A percentile compares a stretch with the other conserved stretches of the same genome.
These are phyloP conservation scores for Cryptoprocta ferox DNA, from an alignment of 2,797 vertebrate species.

Conservation along the genomic window DNA sequence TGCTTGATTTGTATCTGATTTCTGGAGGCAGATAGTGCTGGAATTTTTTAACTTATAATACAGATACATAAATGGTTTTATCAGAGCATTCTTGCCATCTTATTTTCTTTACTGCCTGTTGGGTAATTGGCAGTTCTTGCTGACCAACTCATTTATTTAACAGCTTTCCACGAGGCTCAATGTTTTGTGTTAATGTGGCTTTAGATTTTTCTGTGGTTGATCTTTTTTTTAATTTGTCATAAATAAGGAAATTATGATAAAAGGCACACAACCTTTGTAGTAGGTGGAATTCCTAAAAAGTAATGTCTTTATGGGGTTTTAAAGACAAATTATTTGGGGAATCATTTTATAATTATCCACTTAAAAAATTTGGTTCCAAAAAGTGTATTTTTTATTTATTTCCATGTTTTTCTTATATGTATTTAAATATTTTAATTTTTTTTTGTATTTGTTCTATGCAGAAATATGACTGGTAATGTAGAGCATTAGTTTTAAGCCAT, in stretches of 20 bases:
- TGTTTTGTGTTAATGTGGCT: background rate
- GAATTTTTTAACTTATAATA: background rate
- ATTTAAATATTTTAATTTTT: no score
- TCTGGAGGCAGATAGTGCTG: conserved; percentile 51
- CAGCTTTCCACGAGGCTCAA: background rate
- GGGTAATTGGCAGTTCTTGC: conserved; percentile 34
- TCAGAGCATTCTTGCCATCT: background rate
- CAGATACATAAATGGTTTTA: background rate
- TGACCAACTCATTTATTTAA: background rate
- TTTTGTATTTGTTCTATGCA: background rate
- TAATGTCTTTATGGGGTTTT: background rate
- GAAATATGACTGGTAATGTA: background rate
- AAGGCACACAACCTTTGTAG: background rate
- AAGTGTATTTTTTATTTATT: background rate
- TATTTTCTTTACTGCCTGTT: conserved; percentile 3
- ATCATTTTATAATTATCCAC: background rate
- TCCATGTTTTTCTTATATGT: background rate
- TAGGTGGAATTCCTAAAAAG: background rate
- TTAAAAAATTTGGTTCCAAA: conserved; percentile 18
- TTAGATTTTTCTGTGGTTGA: conserved; percentile 34
- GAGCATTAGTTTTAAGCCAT: background rate
- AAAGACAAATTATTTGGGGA: background rate
- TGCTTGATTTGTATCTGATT: conserved; percentile 50
- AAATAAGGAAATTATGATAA: conserved; percentile 13
- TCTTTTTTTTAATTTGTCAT: background rate